A percentile compares a stretch with the other conserved stretches of the same genome.
Evolutionary conservation across 2,888 invertebrate species (phyloP).

Genomic region (Rugalucina vietnamica): DNA sequence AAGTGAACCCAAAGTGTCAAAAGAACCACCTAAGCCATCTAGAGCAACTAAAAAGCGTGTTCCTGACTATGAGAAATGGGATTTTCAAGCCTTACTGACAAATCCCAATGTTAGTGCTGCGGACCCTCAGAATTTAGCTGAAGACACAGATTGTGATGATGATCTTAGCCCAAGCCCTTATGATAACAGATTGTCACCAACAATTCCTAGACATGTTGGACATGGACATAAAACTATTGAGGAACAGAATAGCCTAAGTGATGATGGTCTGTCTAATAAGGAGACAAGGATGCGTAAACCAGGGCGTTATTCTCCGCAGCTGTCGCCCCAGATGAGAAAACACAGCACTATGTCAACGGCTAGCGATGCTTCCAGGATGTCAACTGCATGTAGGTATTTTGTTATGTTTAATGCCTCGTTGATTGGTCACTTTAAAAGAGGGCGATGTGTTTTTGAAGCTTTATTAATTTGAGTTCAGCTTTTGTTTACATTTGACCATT

Average conservation of each 20-base stretch:
- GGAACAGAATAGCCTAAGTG: neutral
- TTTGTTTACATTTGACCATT: no score
- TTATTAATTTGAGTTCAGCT: no score
- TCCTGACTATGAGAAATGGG: slow-evolving; percentile 67
- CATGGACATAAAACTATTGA: neutral
- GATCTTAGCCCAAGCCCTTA: slow-evolving; percentile 21
- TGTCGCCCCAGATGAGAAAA: neutral
- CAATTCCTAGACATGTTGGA: neutral
- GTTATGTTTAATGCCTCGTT: neutral
- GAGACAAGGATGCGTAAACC: neutral
- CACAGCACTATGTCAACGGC: slow-evolving; percentile 24
- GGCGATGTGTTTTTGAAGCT: no score
- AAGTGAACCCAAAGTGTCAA: neutral
- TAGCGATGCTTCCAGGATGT: slow-evolving; percentile 28
- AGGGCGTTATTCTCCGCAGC: neutral
- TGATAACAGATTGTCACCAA: neutral
- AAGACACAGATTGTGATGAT: slow-evolving; percentile 58
- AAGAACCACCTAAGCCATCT: neutral
- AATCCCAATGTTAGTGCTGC: slow-evolving; percentile 51
- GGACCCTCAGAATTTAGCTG: slow-evolving; percentile 38
- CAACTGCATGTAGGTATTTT: slow-evolving; percentile 54
- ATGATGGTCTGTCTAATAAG: neutral
- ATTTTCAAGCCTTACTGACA: slow-evolving; percentile 59
- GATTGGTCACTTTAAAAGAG: neutral
- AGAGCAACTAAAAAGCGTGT: slow-evolving; percentile 25